phyloP scores from a whole-genome alignment of 2,888 invertebrate species.

The Nasonovia ribisnigri region DNA sequence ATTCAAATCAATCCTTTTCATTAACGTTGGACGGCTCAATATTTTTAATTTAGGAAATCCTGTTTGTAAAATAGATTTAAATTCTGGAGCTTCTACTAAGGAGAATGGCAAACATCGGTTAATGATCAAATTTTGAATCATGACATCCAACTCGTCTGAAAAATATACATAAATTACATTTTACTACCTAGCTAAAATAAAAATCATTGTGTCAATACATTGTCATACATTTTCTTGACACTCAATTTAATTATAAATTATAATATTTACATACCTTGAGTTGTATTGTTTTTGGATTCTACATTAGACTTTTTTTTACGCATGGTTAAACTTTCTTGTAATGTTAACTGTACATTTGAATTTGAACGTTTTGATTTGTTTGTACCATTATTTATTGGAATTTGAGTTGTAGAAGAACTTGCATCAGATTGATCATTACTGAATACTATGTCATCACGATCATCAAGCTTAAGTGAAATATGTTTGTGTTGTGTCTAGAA shows the following conservation, averaged over 20 bases:
- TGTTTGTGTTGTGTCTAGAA: no score
- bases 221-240: neutral
- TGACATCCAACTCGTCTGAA: neutral
- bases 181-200: no score
- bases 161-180: neutral
- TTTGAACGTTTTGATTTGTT: slow-evolving; percentile 16
- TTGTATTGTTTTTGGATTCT: slow-evolving; percentile 12
- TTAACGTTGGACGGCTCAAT: slow-evolving; percentile 9
- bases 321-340: neutral
- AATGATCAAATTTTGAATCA: neutral
- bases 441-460: neutral
- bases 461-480: no score
- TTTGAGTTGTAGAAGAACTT: neutral
- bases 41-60: neutral
- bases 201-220: neutral
- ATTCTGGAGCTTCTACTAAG: neutral
- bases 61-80: slow-evolving; percentile 12
- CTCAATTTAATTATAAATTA: neutral
- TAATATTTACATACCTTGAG: neutral
- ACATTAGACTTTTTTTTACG: neutral
- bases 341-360: neutral
- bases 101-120: neutral
- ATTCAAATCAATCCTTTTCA: neutral
- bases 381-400: neutral
- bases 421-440: neutral